Evolutionary conservation across 2,888 invertebrate species (phyloP).

Genomic region (Drosophila seclusa): DNA sequence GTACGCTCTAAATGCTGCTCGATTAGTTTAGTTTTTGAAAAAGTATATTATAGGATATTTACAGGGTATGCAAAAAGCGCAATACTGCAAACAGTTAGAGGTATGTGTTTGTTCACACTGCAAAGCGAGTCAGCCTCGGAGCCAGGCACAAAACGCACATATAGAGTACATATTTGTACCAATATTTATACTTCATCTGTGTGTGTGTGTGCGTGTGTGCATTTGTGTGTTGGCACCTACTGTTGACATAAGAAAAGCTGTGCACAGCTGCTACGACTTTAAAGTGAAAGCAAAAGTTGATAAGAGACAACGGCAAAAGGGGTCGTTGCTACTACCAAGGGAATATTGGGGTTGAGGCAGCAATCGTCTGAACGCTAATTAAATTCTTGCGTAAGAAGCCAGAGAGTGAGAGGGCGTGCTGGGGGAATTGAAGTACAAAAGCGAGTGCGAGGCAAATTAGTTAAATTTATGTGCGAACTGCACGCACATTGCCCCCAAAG

Average conservation of each 20-base stretch:
- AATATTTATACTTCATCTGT: neutral
- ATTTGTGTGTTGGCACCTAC: constrained; percentile 44
- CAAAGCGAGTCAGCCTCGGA: constrained; percentile 20
- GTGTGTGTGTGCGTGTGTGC: constrained; percentile 13
- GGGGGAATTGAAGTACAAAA: constrained; percentile 12
- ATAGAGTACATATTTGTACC: constrained; percentile 28
- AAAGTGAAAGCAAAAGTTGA: constrained; percentile 51
- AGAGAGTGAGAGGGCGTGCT: neutral
- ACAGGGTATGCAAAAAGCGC: constrained; percentile 12
- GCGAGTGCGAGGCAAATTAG: constrained; percentile 46
- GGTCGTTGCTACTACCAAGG: neutral
- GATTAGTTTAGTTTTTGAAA: neutral
- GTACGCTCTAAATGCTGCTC: neutral
- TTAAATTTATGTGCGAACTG: constrained; percentile 59
- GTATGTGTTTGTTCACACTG: constrained; percentile 27
- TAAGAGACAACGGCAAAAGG: constrained; percentile 43
- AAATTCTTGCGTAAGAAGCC: constrained; percentile 37
- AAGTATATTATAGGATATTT: neutral
- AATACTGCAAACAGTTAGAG: neutral
- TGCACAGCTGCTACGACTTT: constrained; percentile 38
- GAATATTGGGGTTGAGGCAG: neutral
- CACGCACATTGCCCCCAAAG: constrained; percentile 55
- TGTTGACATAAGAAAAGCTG: constrained; percentile 39
- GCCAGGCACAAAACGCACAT: constrained; percentile 21
- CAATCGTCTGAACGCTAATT: constrained; percentile 51